These are phyloP conservation scores for Tachypleus tridentatus DNA, from an alignment of 1,140 invertebrate species.

Conservation along the genomic window DNA sequence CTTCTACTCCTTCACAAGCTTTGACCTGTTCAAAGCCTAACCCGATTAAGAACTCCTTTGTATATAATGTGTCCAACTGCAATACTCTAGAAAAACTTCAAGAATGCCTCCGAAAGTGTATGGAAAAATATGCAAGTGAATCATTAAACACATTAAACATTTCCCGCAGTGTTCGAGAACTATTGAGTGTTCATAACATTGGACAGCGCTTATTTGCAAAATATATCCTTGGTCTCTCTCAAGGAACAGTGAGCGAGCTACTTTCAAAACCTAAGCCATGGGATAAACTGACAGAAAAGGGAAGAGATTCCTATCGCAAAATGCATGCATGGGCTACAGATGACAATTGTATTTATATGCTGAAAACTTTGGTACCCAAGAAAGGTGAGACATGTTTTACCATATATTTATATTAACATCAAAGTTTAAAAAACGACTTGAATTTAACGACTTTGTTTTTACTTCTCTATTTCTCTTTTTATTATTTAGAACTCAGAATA, in stretches of 20 bases:
- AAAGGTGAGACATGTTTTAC: constrained; percentile 59
- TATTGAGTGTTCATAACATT: constrained; percentile 96
- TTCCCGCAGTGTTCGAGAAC: constrained; percentile 62
- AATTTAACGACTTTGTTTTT: not conserved
- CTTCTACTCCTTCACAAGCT: not conserved
- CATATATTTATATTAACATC: not conserved
- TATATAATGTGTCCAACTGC: constrained; percentile 42
- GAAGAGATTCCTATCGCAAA: constrained; percentile 93
- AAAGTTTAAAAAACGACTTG: not conserved
- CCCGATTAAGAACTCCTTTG: constrained; percentile 23
- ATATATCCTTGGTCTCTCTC: constrained; percentile 88
- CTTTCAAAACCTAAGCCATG: constrained; percentile 98
- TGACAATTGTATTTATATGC: constrained; percentile 87
- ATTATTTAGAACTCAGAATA: not conserved
- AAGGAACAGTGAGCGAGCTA: constrained; percentile 95
- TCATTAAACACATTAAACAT: constrained; percentile 90
- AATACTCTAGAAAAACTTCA: constrained; percentile 55
- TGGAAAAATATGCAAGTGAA: constrained; percentile 85
- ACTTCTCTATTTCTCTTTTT: not conserved
- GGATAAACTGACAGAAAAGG: constrained; percentile 99
- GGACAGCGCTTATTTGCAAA: constrained; percentile 97
- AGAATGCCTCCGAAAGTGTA: constrained; percentile 82
- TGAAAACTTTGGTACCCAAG: constrained; percentile 95
- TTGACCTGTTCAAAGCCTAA: constrained; percentile 11
- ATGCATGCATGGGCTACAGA: constrained; percentile 99